Evolutionary conservation across 2,888 invertebrate species (phyloP).

Genomic region (Zhuqinia jingwanae): DNA sequence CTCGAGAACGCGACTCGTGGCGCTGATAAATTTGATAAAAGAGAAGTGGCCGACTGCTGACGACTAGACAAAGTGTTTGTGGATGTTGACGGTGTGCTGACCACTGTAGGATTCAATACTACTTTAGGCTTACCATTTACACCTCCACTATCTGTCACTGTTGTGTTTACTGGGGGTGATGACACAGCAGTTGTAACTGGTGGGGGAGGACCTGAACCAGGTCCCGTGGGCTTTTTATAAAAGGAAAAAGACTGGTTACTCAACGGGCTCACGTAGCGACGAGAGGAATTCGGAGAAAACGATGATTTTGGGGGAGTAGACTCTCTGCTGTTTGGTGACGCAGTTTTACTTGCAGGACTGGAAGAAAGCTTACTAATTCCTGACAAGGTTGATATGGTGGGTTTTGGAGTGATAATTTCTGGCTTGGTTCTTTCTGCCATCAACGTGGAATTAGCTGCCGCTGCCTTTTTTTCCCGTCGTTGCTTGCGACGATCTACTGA

Average conservation of each 20-base stretch:
- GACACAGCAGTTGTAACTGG: not conserved
- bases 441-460: slow-evolving; percentile 56
- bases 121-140: slow-evolving; percentile 58
- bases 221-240: slow-evolving; percentile 52
- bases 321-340: slow-evolving; percentile 22
- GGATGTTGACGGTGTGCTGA: slow-evolving; percentile 25
- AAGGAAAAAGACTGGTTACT: slow-evolving; percentile 57
- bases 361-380: not conserved
- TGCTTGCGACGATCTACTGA: slow-evolving; percentile 76
- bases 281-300: slow-evolving; percentile 38
- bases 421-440: slow-evolving; percentile 46
- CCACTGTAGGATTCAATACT: slow-evolving; percentile 65
- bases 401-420: slow-evolving; percentile 57
- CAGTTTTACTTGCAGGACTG: not conserved
- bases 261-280: slow-evolving; percentile 57
- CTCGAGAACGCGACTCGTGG: slow-evolving; percentile 36
- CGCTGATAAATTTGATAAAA: slow-evolving; percentile 19
- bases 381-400: slow-evolving; percentile 23
- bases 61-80: slow-evolving; percentile 36
- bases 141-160: too few species aligned
- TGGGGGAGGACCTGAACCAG: not conserved
- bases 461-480: slow-evolving; percentile 72
- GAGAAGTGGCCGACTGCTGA: slow-evolving; percentile 12
- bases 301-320: slow-evolving; percentile 57
- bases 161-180: not conserved